A percentile compares a stretch with the other conserved stretches of the same genome.
Evolutionary conservation across 2,113 vertebrate genomes (phyloP).

Genomic region (Coracopsis vasa): DNA sequence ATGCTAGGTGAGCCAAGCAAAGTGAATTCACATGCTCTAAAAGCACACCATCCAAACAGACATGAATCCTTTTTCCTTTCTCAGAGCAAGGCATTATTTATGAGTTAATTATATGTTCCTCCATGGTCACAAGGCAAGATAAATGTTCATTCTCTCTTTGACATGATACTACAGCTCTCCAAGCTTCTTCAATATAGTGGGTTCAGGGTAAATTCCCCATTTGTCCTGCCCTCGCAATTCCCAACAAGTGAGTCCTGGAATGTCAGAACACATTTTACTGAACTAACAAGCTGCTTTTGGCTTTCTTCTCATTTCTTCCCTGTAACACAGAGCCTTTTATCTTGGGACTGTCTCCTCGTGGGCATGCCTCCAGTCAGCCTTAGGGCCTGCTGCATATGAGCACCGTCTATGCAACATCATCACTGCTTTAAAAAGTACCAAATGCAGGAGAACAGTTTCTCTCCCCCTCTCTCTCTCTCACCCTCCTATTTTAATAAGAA

Average conservation of each 20-base stretch:
- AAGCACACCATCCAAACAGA: neutral
- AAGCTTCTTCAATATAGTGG: neutral
- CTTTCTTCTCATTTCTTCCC: constrained; percentile 15
- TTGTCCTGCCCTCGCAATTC: constrained; percentile 1
- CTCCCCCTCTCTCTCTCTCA: neutral
- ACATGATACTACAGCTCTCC: neutral
- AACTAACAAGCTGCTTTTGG: constrained; percentile 27
- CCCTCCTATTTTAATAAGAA: neutral
- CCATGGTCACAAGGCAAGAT: neutral
- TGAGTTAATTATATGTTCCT: neutral
- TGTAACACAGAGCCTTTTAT: constrained; percentile 51
- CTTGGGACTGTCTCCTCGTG: constrained; percentile 27
- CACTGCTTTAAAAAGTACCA: constrained; percentile 19
- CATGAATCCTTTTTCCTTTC: neutral
- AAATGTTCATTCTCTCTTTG: neutral
- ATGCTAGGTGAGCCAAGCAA: neutral
- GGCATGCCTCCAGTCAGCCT: constrained; percentile 47
- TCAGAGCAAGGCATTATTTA: constrained; percentile 8
- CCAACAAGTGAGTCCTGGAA: neutral
- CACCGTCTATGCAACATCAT: neutral
- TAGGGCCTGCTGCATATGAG: constrained; percentile 13
- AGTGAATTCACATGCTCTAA: neutral
- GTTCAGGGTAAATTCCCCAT: neutral
- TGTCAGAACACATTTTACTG: constrained; percentile 44
- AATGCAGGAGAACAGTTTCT: constrained; percentile 19